phyloP scores from a whole-genome alignment of 2,797 vertebrate genomes.

The Sebastes taczanowskii region DNA sequence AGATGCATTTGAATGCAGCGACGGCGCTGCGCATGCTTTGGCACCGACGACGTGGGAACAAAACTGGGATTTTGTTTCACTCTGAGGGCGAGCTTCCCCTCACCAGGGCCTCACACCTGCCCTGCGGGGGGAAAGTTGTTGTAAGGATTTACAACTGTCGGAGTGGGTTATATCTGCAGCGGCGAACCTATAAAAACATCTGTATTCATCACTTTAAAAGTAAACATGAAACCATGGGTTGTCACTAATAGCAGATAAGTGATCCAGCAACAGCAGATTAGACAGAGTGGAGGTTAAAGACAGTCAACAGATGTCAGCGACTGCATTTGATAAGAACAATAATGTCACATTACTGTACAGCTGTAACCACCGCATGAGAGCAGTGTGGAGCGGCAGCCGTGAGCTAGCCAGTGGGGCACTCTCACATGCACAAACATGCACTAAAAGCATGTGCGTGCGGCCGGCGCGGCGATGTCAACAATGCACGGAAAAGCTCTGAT shows the following conservation, averaged over 20 bases:
- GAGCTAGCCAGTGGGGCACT: too few species aligned
- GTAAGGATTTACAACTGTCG: conserved; percentile 51
- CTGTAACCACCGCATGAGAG: too few species aligned
- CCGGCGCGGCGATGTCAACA: too few species aligned
- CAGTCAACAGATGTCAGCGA: conserved; percentile 6
- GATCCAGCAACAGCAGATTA: conserved; percentile 16
- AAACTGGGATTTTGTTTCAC: conserved; percentile 59
- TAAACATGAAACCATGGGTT: conserved; percentile 35
- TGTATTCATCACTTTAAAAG: conserved; percentile 24
- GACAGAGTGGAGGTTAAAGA: not conserved
- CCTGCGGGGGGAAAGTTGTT: conserved; percentile 30
- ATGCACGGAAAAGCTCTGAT: too few species aligned
- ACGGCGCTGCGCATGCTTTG: conserved; percentile 47
- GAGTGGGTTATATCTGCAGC: conserved; percentile 31
- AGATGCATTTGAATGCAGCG: conserved; percentile 63
- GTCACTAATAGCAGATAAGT: conserved; percentile 33
- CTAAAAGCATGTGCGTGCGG: too few species aligned
- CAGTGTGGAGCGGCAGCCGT: too few species aligned
- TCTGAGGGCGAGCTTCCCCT: conserved; percentile 14
- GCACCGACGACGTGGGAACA: conserved; percentile 50
- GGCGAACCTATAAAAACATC: conserved; percentile 48
- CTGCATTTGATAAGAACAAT: conserved; percentile 14
- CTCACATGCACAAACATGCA: too few species aligned
- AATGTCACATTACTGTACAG: not conserved
- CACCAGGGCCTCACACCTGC: conserved; percentile 66